Conservation (phyloP, 2,797 vertebrate species). For the Mustela erminea region DNA sequence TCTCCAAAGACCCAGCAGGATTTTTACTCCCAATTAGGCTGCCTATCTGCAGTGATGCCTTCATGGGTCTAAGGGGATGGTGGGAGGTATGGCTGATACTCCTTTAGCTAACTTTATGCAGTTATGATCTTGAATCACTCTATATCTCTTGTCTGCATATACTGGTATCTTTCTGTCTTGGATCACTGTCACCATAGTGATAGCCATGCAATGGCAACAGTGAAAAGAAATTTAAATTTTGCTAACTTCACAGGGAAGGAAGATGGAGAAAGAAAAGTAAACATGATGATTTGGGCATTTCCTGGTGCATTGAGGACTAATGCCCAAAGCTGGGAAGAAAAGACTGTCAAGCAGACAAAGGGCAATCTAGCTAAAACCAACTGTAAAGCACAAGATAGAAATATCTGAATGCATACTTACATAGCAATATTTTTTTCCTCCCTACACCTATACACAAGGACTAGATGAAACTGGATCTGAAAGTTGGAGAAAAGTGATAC, state of each 20-base stretch:
- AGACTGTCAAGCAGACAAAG: not conserved
- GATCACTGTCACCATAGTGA: not conserved
- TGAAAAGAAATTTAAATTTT: not conserved
- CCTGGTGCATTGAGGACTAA: not conserved
- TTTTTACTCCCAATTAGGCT: not conserved
- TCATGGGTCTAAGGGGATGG: not conserved
- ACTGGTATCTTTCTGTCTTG: conserved; percentile 14
- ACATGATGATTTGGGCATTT: not conserved
- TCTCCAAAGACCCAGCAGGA: not conserved
- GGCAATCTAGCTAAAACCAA: not conserved
- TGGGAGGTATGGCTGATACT: not conserved
- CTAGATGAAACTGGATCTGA: not conserved
- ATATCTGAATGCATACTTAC: not conserved
- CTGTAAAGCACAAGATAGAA: not conserved
- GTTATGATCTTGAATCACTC: not conserved
- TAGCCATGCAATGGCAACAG: not conserved
- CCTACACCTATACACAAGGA: not conserved
- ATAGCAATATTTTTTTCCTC: not conserved
- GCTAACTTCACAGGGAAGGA: not conserved
- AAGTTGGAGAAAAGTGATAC: not conserved
- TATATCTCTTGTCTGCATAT: not conserved
- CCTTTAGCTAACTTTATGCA: not conserved
- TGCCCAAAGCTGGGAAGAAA: not conserved
- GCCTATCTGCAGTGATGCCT: not conserved
- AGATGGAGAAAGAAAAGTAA: not conserved